Evolutionary conservation across 2,797 vertebrate species (phyloP), one percentile per base, ranked within the genome.

Genomic region (Agapornis canus): DNA sequence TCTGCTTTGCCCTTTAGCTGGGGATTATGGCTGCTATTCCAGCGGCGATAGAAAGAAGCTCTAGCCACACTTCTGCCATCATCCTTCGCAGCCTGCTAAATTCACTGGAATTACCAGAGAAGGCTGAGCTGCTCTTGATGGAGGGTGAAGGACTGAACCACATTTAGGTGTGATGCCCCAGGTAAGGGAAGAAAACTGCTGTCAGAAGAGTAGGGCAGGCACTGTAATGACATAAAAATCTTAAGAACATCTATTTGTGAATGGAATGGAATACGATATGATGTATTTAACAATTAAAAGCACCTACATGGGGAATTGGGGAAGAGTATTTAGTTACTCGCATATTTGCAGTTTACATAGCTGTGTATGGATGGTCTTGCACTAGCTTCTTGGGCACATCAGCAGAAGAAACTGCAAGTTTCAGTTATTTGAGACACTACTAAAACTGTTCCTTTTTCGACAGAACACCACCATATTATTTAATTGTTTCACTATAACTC

Each of bases 131-230:
- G 49, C 23, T 65, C 11, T 4, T 29, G 17, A 6, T 57, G 40
- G 29, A 81, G 14, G 14, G 22, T 71, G 82, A 64, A 77, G 51
- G 77, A 25, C 32, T 13, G n/a, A 88, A 47, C 18, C 4, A 7
- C 0, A 0, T 17, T 19, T 2, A 0, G 15, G 22, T 56, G 73
- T 77, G 27, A n/a, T 70, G 20, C 15, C 31, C 17, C 35, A 68
- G 22, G 15, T 48, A n/a, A 43, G 6, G 15, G 43, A 70, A 60
- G 32, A 52, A 79, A 57, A 42, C 16, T 54, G 11, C 31, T 64
- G 26, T 52, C 26, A 15, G 37, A 59, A 86, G 27, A 49, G 19
- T 4, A 13, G 10, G 45, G 15, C 32, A 43, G 27, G 31, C 63
- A 43, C 18, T 10, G 10, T 23, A 47, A 17, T 6, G 39, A n/a